A percentile compares a stretch with the other conserved stretches of the same genome.
Evolutionary conservation across 1,140 invertebrate species (phyloP).

Genomic region (Neoseiulus cucumeris): DNA sequence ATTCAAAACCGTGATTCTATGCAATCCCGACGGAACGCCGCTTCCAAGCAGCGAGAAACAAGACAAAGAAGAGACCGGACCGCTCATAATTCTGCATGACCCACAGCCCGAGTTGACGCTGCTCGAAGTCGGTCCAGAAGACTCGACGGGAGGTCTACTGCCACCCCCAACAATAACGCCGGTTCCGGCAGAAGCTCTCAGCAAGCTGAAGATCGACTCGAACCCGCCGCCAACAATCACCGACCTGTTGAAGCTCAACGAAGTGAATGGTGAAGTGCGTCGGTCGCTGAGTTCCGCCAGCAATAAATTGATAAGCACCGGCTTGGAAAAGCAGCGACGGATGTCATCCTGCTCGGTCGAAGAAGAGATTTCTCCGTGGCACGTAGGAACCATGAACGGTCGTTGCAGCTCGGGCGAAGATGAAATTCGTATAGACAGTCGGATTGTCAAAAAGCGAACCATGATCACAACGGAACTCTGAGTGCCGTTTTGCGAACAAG

Average conservation of each 20-base stretch:
- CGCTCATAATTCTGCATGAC: constrained; percentile 1
- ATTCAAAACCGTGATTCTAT: background rate
- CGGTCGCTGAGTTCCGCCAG: background rate
- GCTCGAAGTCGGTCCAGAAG: background rate
- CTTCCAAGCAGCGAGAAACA: background rate
- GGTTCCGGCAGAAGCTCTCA: background rate
- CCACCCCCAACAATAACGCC: background rate
- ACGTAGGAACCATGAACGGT: constrained; percentile 2
- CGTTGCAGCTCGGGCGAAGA: background rate
- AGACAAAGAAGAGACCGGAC: background rate
- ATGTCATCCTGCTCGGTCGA: constrained; percentile 1
- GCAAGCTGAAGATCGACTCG: background rate
- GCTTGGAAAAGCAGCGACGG: background rate
- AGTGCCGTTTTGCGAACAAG: background rate
- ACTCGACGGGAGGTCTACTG: background rate
- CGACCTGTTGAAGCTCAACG: background rate
- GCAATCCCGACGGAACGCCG: background rate
- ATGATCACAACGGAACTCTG: constrained; percentile 10
- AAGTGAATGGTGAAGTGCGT: background rate
- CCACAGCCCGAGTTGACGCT: background rate
- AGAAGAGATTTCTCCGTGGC: constrained; percentile 6
- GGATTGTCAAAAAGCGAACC: background rate
- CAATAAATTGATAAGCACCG: background rate
- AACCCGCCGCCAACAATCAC: background rate
- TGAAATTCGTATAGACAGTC: constrained; percentile 1